Base-by-base conservation (phyloP, 2,888 invertebrate genomes). In the Acleris holmiana region DNA sequence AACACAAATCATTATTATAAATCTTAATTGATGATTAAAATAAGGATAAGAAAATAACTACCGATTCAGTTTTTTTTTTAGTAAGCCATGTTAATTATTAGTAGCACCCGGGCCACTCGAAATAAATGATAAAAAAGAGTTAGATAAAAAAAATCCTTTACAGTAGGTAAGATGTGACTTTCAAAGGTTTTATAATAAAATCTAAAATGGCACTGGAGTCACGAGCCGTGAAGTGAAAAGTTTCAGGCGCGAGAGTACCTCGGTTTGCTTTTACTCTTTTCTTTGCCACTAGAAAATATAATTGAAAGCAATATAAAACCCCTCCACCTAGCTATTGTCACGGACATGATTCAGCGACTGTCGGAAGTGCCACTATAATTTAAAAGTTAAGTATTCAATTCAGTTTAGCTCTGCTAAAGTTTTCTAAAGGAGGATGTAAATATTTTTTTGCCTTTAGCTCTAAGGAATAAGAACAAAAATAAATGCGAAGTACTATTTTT, bases 141-240 rank as follows among this genome's bases (percentile, higher is more conserved):
- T 17, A 44, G 44, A n/a, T 40, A 53, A 19, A 21, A 53, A 53
- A 53, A 40, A 19, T 15, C 7, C 13, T 18, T 63, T 57, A 72
- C 73, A 70, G 68, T 70, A n/a, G n/a, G n/a, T n/a, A 72, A 73
- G 67, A 71, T 70, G 74, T 70, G 71, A 73, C 69, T 74, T 68
- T 73, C 66, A 75, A 76, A 70, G 70, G 69, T 74, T 76, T 73
- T 83, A 78, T 82, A 82, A 84, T 80, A 78, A 79, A 82, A 83
- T 77, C 76, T 83, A 70, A 80, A 84, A 85, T 84, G 82, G 79
- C 79, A 77, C 72, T 73, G 73, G 78, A 83, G 78, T 79, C 75
- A 77, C 72, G 78, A 77, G 80, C 77, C 78, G 77, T 82, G 75
- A 79, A 85, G 82, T 72, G 76, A 78, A 84, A 85, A 85, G 78